A percentile compares a stretch with the other conserved stretches of the same genome.
phyloP scores from a whole-genome alignment of 2,888 invertebrate genomes.

The Noctua comes region DNA sequence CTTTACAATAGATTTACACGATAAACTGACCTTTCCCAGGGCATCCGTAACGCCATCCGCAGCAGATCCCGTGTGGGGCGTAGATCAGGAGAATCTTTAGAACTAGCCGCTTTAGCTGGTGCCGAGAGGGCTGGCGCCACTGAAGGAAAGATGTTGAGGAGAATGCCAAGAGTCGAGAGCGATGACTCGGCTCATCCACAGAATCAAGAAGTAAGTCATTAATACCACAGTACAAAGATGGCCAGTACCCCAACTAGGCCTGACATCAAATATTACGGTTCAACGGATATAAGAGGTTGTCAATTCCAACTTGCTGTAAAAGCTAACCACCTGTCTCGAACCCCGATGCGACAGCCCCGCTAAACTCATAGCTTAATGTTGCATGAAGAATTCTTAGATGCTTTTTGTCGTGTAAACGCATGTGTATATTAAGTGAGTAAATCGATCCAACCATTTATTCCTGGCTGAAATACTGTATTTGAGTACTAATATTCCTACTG shows the following conservation, averaged over 20 bases:
- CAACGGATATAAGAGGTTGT: not conserved
- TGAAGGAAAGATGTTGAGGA: constrained; percentile 91
- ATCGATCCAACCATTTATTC: too few species aligned
- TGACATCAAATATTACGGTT: not conserved
- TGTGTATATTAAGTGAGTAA: too few species aligned
- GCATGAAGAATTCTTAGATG: not conserved
- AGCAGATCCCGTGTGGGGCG: constrained; percentile 90
- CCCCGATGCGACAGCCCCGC: not conserved
- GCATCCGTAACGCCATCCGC: constrained; percentile 90
- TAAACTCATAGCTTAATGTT: not conserved
- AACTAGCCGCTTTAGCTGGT: constrained; percentile 86
- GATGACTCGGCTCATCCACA: constrained; percentile 91
- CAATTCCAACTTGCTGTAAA: not conserved
- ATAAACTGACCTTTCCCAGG: constrained; percentile 75
- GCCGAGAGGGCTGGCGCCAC: constrained; percentile 79
- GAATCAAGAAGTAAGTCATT: constrained; percentile 70
- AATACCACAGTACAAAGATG: not conserved
- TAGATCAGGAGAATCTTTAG: constrained; percentile 92
- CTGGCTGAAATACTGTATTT: not conserved
- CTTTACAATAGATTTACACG: not conserved
- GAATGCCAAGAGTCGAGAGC: constrained; percentile 94
- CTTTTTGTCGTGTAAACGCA: not conserved
- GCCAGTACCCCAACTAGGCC: not conserved
- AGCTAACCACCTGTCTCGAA: not conserved
- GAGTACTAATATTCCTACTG: not conserved